Evolutionary conservation across 2,113 vertebrate genomes (phyloP).

Genomic region (Passer domesticus): DNA sequence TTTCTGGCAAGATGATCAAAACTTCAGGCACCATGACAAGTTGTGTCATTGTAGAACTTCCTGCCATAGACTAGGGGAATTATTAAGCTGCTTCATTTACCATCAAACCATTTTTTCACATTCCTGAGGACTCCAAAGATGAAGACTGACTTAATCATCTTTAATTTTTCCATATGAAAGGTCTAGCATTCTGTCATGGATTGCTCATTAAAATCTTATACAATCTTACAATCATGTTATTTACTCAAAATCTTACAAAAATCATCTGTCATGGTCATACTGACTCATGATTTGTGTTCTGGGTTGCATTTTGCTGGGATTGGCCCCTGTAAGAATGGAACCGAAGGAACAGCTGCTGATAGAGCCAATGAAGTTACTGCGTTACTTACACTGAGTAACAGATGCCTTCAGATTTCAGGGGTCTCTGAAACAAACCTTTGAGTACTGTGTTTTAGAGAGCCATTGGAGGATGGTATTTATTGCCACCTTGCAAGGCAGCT

Average conservation of each 20-base stretch:
- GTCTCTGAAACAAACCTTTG: background rate
- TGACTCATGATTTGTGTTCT: background rate
- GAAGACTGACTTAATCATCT: background rate
- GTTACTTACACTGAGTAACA: background rate
- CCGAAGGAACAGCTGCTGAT: background rate
- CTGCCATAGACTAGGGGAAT: background rate
- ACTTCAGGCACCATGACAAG: background rate
- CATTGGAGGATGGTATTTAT: background rate
- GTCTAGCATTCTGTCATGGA: background rate
- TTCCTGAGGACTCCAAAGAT: background rate
- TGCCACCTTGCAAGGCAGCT: background rate
- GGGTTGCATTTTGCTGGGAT: background rate
- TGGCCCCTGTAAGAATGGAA: background rate
- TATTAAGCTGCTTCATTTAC: background rate
- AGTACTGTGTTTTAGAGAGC: background rate
- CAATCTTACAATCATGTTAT: background rate
- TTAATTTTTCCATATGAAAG: background rate
- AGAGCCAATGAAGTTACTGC: background rate
- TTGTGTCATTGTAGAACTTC: background rate
- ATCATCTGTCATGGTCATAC: rapidly evolving
- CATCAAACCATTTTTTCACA: background rate
- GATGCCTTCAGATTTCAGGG: background rate
- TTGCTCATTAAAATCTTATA: background rate
- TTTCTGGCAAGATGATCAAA: background rate
- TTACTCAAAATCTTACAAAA: background rate